phyloP scores from a whole-genome alignment of 2,113 vertebrate genomes.

The Rhinogobius similis region DNA sequence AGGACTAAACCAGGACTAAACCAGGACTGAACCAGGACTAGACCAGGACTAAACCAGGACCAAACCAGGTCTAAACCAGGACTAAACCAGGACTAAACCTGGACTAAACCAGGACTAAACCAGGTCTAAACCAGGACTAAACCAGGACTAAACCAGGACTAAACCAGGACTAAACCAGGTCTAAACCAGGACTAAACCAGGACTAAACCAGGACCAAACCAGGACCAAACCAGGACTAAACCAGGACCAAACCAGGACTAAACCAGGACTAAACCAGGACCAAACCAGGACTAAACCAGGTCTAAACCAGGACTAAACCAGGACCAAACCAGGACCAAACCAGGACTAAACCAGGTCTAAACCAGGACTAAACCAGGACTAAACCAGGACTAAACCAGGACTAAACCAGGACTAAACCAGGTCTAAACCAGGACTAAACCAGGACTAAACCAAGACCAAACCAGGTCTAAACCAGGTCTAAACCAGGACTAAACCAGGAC shows the following conservation, averaged over 20 bases:
- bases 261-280: not conserved
- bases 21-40: no score
- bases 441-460: no score
- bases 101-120: no score
- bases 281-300: not conserved
- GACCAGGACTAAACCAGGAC: no score
- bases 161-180: not conserved
- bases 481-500: no score
- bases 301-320: not conserved
- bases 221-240: not conserved
- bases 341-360: not conserved
- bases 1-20: no score
- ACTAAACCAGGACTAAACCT: no score
- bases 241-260: no score
- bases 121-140: not conserved
- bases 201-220: not conserved
- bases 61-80: no score
- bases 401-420: not conserved
- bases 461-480: not conserved
- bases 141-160: not conserved
- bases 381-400: not conserved
- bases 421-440: not conserved
- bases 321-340: not conserved
- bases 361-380: not conserved
- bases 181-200: not conserved